These are phyloP conservation scores for Drosophila varians DNA, from an alignment of 1,140 invertebrate genomes.

Conservation along the genomic window DNA sequence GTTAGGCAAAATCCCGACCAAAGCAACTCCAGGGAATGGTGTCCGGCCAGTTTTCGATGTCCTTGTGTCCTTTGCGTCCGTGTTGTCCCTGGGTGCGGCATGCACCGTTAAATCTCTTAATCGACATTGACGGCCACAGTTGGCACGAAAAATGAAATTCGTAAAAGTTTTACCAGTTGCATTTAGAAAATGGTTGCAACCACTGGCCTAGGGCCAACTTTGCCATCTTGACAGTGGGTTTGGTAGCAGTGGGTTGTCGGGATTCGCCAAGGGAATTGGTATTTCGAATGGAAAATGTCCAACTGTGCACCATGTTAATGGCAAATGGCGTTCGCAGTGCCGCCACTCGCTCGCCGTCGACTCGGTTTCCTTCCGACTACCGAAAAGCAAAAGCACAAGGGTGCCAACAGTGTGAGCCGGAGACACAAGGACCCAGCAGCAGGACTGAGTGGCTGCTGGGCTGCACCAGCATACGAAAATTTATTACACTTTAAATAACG, in stretches of 20 bases:
- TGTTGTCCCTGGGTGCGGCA: slow-evolving; percentile 13
- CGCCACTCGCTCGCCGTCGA: slow-evolving; percentile 11
- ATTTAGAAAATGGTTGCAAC: slow-evolving; percentile 56
- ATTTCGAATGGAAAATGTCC: slow-evolving; percentile 57
- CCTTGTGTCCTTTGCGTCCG: not conserved
- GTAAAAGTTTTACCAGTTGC: slow-evolving; percentile 71
- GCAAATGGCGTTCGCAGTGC: slow-evolving; percentile 47
- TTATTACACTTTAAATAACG: slow-evolving; percentile 71
- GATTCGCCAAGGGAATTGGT: slow-evolving; percentile 23
- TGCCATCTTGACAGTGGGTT: slow-evolving; percentile 17
- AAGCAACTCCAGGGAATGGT: not conserved
- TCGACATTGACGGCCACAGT: slow-evolving; percentile 72
- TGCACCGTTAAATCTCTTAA: slow-evolving; percentile 75
- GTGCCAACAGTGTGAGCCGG: slow-evolving; percentile 57
- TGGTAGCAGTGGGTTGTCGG: not conserved
- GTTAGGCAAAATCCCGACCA: slow-evolving; percentile 4
- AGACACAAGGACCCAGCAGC: not conserved
- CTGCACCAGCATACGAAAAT: slow-evolving; percentile 47
- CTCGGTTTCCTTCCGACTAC: slow-evolving; percentile 8
- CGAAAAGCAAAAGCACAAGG: slow-evolving; percentile 38
- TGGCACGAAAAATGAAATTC: slow-evolving; percentile 68
- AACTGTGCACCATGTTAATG: slow-evolving; percentile 71
- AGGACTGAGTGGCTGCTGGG: slow-evolving; percentile 9
- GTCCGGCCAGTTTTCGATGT: not conserved
- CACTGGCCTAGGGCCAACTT: slow-evolving; percentile 33